Conservation (phyloP, 2,113 vertebrate species). For the Leptodactylus fuscus region DNA sequence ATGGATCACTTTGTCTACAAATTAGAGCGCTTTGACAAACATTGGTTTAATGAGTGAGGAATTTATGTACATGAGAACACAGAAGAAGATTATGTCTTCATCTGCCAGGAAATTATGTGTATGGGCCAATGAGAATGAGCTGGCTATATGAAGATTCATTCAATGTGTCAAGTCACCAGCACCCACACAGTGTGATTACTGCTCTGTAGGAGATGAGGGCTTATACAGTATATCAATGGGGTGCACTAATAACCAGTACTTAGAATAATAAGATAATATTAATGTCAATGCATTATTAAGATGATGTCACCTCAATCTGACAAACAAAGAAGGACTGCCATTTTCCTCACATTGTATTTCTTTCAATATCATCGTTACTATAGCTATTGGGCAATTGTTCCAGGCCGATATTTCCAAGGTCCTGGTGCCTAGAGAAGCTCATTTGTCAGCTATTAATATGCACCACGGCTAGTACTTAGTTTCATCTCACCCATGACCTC, state of each 20-base stretch:
- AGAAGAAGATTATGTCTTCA: neutral
- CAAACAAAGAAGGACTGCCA: neutral
- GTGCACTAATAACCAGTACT: neutral
- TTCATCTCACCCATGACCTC: neutral
- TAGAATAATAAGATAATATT: neutral
- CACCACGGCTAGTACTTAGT: neutral
- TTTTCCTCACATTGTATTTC: neutral
- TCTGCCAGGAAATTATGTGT: constrained; percentile 16
- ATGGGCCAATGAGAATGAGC: constrained; percentile 5
- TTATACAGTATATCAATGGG: neutral
- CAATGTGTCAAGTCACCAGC: neutral
- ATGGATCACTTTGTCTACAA: too few relatives aligned
- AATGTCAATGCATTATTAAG: neutral
- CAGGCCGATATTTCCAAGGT: neutral
- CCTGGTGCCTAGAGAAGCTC: neutral
- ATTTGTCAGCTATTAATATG: neutral
- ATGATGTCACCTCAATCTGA: neutral
- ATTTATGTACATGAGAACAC: constrained; percentile 16
- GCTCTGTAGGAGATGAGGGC: neutral
- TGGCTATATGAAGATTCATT: neutral
- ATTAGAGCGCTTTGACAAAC: neutral
- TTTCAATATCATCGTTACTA: neutral
- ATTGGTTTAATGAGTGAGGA: neutral
- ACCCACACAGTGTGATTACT: neutral
- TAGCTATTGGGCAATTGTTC: neutral